Conservation (phyloP, 1,140 invertebrate genomes). For the Antheraea mylitta region DNA sequence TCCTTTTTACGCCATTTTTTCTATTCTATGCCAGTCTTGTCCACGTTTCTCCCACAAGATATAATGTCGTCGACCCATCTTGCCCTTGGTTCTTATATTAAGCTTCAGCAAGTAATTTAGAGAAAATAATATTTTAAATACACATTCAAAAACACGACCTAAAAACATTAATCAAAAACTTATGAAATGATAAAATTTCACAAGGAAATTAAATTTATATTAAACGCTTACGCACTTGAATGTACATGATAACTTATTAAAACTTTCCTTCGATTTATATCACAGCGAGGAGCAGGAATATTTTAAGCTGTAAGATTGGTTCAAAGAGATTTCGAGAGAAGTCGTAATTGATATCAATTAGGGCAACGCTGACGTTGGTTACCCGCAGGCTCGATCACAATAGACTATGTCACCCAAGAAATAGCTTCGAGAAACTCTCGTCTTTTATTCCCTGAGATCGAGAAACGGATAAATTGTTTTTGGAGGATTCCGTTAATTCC, state of each 20-base stretch:
- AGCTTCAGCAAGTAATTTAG: no score
- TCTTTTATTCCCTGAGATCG: slow-evolving; percentile 42
- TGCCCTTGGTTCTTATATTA: no score
- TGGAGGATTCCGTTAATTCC: slow-evolving; percentile 37
- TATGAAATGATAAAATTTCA: not conserved
- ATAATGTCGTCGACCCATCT: no score
- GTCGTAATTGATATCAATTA: slow-evolving; percentile 60
- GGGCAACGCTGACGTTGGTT: slow-evolving; percentile 39
- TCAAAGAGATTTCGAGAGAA: slow-evolving; percentile 45
- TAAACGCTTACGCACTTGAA: slow-evolving; percentile 22
- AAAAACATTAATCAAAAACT: not conserved
- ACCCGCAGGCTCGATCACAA: slow-evolving; percentile 37
- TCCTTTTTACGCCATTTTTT: no score
- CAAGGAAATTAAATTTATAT: slow-evolving; percentile 4
- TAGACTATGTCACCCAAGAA: slow-evolving; percentile 37
- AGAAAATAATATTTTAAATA: no score
- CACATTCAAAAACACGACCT: no score
- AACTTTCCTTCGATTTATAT: slow-evolving; percentile 23
- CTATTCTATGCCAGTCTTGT: no score
- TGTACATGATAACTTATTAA: slow-evolving; percentile 28
- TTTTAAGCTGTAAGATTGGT: slow-evolving; percentile 31
- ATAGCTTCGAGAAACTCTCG: slow-evolving; percentile 30
- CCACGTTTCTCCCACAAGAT: no score
- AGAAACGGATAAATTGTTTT: slow-evolving; percentile 49
- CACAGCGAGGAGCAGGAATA: slow-evolving; percentile 16